These are phyloP conservation scores for Agrilus cyanescens DNA, from an alignment of 2,888 invertebrate genomes.

Conservation along the genomic window DNA sequence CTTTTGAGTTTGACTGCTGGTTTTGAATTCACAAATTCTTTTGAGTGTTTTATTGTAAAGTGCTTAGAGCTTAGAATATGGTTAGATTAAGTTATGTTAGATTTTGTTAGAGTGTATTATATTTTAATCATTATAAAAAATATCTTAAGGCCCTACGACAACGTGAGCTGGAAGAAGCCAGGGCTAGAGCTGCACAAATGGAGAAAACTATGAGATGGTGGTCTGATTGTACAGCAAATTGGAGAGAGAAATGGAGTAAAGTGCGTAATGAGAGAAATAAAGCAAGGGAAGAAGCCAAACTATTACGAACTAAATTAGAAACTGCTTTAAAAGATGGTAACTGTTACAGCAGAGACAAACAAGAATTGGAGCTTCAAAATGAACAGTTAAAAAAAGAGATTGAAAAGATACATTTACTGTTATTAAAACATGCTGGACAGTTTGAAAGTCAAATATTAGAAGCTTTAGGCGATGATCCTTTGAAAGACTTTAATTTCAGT, in stretches of 20 bases:
- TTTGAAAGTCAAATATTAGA: conserved; percentile 46
- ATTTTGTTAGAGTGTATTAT: too few species aligned
- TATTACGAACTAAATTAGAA: conserved; percentile 70
- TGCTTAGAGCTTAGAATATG: too few species aligned
- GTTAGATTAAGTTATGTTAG: too few species aligned
- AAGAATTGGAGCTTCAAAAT: conserved; percentile 65
- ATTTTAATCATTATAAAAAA: neutral
- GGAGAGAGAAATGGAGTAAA: conserved; percentile 94
- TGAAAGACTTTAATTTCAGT: conserved; percentile 33
- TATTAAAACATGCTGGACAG: conserved; percentile 58
- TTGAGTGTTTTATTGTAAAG: too few species aligned
- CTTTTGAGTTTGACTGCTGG: too few species aligned
- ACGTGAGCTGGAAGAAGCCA: conserved; percentile 85
- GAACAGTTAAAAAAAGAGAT: conserved; percentile 68
- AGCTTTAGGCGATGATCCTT: conserved; percentile 37
- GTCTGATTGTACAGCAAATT: conserved; percentile 96
- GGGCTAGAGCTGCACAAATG: conserved; percentile 93
- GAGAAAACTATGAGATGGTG: conserved; percentile 99
- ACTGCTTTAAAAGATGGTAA: conserved; percentile 62
- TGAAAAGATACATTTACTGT: conserved; percentile 59
- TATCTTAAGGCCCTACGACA: conserved; percentile 45
- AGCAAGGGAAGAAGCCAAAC: conserved; percentile 80
- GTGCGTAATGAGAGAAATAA: conserved; percentile 87
- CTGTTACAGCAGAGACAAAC: conserved; percentile 63
- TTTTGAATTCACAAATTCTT: too few species aligned